Base-by-base conservation (phyloP, 2,113 vertebrate species). In the Anseranas semipalmata region DNA sequence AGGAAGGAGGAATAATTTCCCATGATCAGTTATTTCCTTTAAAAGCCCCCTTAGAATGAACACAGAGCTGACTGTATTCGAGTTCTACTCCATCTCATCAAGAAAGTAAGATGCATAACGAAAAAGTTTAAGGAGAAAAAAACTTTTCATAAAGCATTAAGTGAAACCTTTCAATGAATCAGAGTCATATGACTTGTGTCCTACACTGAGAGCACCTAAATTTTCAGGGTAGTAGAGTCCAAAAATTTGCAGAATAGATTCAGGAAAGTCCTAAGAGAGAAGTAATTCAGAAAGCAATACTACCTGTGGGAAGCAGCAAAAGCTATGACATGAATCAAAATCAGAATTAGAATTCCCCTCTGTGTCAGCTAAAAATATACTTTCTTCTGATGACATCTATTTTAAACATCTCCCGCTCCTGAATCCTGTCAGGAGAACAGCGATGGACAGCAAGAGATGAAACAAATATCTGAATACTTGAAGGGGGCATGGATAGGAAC, bases 11-110 rank as follows among this genome's bases (percentile, higher is more conserved):
- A 87, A 73, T 67, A 18, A 91, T 85, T 91, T 73, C 41, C 48
- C 22, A 33, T 32, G 71, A 94, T 82, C 78, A 50, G 53, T 56
- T 90, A 73, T 73, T 93, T 85, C 46, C 67, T 73, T 70, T 85
- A 80, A 93, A 91, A 91, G 32, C 27, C 33, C 12, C n/a, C 28
- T 66, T 9, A 70, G n/a, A 88, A 86, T 21, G 39, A 87, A 87
- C 12, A 63, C 3, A 65, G 46, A 81, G 43, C 68, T 91, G 52
- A 62, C 30, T 75, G 7, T 24, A 70, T 84, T 77, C 79, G 50
- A 63, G 77, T 84, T 84, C 62, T n/a, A 11, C 25, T 89, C 65
- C 60, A 76, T 30, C 25, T 72, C 56, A 73, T 87, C 72, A 92
- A 89, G 52, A 66, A 82, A 75, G 30, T 10, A 77, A 60, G 45